Evolutionary conservation across 1,140 invertebrate genomes (phyloP), one percentile per base, ranked within the genome.

Genomic region (Ridgeia piscesae): DNA sequence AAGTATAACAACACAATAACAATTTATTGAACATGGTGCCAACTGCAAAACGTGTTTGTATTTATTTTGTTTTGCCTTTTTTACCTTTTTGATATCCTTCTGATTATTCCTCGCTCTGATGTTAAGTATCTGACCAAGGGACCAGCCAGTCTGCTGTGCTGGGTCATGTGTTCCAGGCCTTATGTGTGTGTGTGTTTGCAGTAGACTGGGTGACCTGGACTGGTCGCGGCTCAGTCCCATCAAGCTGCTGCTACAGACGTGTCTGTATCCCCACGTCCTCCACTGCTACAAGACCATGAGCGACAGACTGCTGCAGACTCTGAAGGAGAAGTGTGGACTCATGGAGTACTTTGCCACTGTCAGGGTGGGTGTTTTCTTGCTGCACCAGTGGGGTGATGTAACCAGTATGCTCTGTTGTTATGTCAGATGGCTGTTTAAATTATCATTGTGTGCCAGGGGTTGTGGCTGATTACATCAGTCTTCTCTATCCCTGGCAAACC

Each of bases 281-380:
- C 35, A 93, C 1, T 94, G 94, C 35, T 95, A 95, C 92, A 50
- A 92, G 1, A 92, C 92, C 42, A 94, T 95, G 14, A 95, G 94
- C 92, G 48, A 91, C n/a, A 92, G 94, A 27, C 93, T 96, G 4
- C 94, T 96, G 0, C 89, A 94, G 89, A 95, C 95, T 6, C 92
- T 96, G 34, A 95, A 95, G 77, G 91, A 93, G 2, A 94, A 96
- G 33, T 95, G 95, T 92, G 42, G 94, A n/a, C 93, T 96, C 27
- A 91, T 95, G 92, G 93, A 95, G 14, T 94, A 94, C 89, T 93
- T 96, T 21, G 92, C 93, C 34, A 94, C 95, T 42, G 95, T 95
- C 94, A 95, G 95, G 94, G 95, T 96, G 92, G 91, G 93, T 92
- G 58, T 4, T 31, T 21, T 77, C 2, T 4, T 77, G 27, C 27